A percentile compares a stretch with the other conserved stretches of the same genome.
These are phyloP conservation scores for Bettongia penicillata DNA, from an alignment of 2,113 vertebrate species.

Conservation along the genomic window DNA sequence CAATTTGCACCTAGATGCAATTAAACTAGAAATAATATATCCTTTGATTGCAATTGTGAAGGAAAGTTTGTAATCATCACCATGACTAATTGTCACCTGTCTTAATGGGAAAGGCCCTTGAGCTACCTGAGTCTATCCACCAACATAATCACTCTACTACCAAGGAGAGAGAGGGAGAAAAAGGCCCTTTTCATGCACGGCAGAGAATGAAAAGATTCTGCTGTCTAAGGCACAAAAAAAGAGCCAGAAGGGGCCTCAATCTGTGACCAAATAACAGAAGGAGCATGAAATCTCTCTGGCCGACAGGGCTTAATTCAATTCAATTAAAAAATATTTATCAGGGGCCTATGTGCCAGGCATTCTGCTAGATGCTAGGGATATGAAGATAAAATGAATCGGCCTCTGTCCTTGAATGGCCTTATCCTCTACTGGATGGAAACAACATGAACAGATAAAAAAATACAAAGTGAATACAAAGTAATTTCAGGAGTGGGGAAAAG, in stretches of 20 bases:
- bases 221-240: not conserved
- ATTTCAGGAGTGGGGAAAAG: not conserved
- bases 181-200: not conserved
- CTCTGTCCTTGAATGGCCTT: not conserved
- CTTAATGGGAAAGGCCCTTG: not conserved
- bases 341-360: not conserved
- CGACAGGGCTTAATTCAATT: not conserved
- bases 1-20: not conserved
- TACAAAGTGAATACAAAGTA: not conserved
- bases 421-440: not conserved
- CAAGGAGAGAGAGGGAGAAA: not conserved
- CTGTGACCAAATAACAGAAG: not conserved
- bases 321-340: not conserved
- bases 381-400: not conserved
- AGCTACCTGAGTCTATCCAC: not conserved
- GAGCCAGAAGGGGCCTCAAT: not conserved
- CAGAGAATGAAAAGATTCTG: not conserved
- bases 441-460: slow-evolving; percentile 1
- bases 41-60: not conserved
- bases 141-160: not conserved
- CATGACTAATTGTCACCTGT: not conserved
- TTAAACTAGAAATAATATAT: not conserved
- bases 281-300: not conserved
- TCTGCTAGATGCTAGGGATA: not conserved
- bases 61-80: not conserved